Percentiles rank a stretch among this genome's conserved stretches.
Evolutionary conservation across 2,888 invertebrate genomes (phyloP).

Genomic region (Formica aserva): DNA sequence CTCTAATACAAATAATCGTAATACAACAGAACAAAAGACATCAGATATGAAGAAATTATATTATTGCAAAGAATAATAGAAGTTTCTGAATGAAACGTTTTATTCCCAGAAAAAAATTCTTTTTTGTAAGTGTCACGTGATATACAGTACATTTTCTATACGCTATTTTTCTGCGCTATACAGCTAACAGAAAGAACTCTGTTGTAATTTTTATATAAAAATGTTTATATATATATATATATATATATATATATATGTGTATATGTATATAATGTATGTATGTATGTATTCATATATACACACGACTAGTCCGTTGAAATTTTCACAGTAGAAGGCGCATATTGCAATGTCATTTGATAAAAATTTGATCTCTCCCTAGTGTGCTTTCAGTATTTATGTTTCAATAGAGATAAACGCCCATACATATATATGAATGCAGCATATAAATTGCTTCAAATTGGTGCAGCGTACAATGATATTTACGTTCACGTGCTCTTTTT

Average conservation of each 20-base stretch:
- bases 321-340: slow-evolving; percentile 4
- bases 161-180: neutral
- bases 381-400: slow-evolving; percentile 41
- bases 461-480: slow-evolving; percentile 2
- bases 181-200: neutral
- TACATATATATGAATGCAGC: neutral
- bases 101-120: neutral
- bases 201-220: slow-evolving; percentile 8
- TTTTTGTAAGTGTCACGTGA: neutral
- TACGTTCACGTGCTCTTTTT: neutral
- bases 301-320: neutral
- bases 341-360: slow-evolving; percentile 49
- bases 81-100: neutral
- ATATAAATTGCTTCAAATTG: slow-evolving; percentile 27
- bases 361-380: slow-evolving; percentile 49
- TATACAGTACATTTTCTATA: neutral
- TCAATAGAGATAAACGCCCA: slow-evolving; percentile 20
- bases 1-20: neutral
- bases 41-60: neutral
- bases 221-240: neutral
- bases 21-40: slow-evolving; percentile 1
- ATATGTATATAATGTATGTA: too few species aligned
- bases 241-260: neutral
- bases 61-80: neutral
- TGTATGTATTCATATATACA: neutral